Conservation (phyloP, 2,113 vertebrate species). For the Archilochus colubris region DNA sequence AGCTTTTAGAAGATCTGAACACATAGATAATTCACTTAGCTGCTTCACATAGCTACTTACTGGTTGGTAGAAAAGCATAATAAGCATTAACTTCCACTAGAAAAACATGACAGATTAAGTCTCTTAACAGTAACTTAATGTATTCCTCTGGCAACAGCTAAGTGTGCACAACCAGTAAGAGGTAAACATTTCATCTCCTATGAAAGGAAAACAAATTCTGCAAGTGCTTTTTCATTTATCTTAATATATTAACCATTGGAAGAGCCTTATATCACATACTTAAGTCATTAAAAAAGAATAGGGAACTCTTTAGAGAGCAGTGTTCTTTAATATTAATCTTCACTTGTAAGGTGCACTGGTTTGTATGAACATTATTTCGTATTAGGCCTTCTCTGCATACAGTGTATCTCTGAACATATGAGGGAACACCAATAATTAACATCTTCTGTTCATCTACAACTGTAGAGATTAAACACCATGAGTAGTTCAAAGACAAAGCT, state of each 20-base stretch:
- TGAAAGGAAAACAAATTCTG: neutral
- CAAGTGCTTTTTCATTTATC: neutral
- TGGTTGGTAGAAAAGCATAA: neutral
- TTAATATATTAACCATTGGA: neutral
- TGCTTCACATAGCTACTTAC: neutral
- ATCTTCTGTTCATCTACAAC: neutral
- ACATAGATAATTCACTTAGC: neutral
- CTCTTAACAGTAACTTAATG: neutral
- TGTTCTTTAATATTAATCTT: neutral
- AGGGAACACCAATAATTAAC: neutral
- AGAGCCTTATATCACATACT: neutral
- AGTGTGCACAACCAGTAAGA: neutral
- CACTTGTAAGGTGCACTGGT: neutral
- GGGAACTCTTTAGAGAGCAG: neutral
- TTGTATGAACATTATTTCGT: neutral
- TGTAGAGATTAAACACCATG: neutral
- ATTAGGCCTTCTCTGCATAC: neutral
- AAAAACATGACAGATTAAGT: neutral
- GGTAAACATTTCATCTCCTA: neutral
- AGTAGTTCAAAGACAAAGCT: neutral
- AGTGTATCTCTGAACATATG: neutral
- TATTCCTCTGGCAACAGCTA: neutral
- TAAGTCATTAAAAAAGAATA: neutral
- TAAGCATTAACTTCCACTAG: neutral
- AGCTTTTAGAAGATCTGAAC: neutral